These are phyloP conservation scores for Pterophyllum scalare DNA, from an alignment of 2,113 vertebrate genomes.

Conservation along the genomic window DNA sequence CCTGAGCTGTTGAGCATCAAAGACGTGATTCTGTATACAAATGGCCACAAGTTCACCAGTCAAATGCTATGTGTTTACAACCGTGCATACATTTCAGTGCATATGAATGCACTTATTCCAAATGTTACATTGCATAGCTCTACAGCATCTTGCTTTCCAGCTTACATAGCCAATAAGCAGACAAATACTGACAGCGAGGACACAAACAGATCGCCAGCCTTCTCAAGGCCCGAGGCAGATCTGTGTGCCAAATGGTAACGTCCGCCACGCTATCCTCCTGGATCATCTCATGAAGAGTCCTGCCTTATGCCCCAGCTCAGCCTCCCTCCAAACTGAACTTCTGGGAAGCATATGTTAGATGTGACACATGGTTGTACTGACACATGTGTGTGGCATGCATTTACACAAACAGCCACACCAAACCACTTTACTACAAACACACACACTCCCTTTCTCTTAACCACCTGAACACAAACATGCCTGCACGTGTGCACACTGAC, in stretches of 20 bases:
- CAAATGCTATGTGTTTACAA: neutral
- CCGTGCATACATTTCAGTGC: neutral
- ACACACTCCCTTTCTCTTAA: neutral
- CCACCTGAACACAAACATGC: conserved; percentile 18
- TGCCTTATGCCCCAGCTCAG: conserved; percentile 33
- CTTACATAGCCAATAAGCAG: neutral
- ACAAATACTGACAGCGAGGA: conserved; percentile 31
- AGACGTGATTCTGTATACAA: conserved; percentile 4
- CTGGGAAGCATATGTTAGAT: conserved; percentile 71
- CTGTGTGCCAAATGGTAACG: conserved; percentile 15
- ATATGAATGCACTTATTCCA: neutral
- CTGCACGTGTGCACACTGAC: neutral
- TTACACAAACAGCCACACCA: conserved; percentile 33
- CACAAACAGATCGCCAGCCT: conserved; percentile 34
- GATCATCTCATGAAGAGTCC: conserved; percentile 70
- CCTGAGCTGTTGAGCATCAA: neutral
- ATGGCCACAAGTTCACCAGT: neutral
- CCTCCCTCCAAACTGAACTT: conserved; percentile 39
- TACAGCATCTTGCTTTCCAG: neutral
- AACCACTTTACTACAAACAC: neutral
- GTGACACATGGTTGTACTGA: conserved; percentile 69
- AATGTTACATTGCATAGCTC: neutral
- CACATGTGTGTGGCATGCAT: conserved; percentile 29
- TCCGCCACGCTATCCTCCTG: conserved; percentile 61
- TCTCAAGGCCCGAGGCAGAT: conserved; percentile 34